These are phyloP conservation scores for Thaumatotibia leucotreta DNA, from an alignment of 1,140 invertebrate genomes.

Conservation along the genomic window DNA sequence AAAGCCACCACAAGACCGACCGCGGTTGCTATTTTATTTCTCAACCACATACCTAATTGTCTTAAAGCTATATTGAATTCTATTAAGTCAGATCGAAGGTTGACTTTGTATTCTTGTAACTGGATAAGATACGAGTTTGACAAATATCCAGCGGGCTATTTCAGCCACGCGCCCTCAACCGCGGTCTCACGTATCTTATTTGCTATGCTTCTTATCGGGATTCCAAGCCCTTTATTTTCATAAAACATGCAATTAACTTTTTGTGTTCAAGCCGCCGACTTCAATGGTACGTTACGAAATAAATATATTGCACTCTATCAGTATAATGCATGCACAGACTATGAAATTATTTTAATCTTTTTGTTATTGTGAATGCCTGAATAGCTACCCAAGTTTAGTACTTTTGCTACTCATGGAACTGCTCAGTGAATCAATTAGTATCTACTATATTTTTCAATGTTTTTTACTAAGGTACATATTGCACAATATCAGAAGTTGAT, in stretches of 20 bases:
- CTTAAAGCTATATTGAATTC: neutral
- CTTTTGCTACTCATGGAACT: too few relatives aligned
- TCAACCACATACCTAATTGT: neutral
- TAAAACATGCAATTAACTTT: constrained; percentile 14
- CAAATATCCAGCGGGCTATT: constrained; percentile 22
- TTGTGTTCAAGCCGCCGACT: neutral
- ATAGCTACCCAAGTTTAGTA: too few relatives aligned
- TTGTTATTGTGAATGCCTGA: neutral
- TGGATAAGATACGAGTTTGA: neutral
- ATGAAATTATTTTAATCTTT: neutral
- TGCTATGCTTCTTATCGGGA: constrained; percentile 19
- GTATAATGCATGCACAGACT: neutral
- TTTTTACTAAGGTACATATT: too few relatives aligned
- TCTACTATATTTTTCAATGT: too few relatives aligned
- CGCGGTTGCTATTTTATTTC: neutral
- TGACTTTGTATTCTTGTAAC: neutral
- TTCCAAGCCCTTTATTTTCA: constrained; percentile 15
- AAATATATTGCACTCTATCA: neutral
- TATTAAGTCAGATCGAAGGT: neutral
- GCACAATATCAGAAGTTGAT: too few relatives aligned
- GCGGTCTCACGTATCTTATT: constrained; percentile 16
- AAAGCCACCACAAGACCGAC: constrained; percentile 21
- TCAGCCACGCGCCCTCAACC: constrained; percentile 16
- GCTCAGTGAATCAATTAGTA: too few relatives aligned
- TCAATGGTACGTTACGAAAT: neutral